phyloP scores from a whole-genome alignment of 2,888 invertebrate species.

The Cosmia pyralina region DNA sequence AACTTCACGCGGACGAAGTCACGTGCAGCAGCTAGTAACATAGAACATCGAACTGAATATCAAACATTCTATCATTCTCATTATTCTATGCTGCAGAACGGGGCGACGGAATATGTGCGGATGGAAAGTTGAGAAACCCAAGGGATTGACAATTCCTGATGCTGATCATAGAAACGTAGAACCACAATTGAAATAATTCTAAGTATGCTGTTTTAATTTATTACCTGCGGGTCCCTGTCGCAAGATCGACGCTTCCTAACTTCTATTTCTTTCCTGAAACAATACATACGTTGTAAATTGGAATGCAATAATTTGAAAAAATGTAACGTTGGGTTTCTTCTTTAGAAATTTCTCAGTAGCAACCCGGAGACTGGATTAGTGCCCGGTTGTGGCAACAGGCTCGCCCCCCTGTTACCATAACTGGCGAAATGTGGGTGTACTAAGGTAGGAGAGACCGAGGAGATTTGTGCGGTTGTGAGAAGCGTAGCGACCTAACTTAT shows the following conservation, averaged over 20 bases:
- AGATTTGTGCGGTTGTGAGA: no score
- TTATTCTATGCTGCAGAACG: background rate
- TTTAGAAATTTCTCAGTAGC: background rate
- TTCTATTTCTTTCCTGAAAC: conserved; percentile 34
- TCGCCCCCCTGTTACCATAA: background rate
- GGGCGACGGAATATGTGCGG: background rate
- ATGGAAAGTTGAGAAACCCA: background rate
- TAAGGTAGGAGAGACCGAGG: no score
- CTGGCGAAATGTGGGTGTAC: background rate
- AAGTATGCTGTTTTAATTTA: background rate
- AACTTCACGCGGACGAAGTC: no score
- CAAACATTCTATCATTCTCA: no score
- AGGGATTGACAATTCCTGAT: background rate
- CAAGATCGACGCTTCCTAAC: conserved; percentile 6
- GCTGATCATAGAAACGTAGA: background rate
- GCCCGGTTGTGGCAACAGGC: no score
- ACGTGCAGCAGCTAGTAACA: no score
- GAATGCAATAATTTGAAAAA: background rate
- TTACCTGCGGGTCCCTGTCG: conserved; percentile 20
- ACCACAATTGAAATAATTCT: background rate
- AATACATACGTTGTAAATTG: conserved; percentile 5
- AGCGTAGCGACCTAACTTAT: no score
- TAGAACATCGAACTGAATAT: no score
- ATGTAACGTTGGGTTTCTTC: background rate
- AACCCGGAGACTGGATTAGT: background rate